These are phyloP conservation scores for Ammospiza nelsoni DNA, from an alignment of 2,113 vertebrate genomes.

Conservation along the genomic window DNA sequence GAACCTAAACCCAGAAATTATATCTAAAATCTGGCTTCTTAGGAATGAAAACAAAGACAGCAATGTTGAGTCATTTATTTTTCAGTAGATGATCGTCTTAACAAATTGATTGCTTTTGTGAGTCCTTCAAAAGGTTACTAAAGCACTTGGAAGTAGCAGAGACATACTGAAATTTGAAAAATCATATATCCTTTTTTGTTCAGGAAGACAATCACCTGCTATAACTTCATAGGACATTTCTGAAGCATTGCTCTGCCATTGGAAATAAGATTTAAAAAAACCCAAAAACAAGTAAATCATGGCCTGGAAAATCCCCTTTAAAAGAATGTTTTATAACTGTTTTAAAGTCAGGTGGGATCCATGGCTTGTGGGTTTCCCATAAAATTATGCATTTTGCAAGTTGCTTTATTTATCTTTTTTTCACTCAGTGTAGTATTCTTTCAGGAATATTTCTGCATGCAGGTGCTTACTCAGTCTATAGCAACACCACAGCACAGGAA, in stretches of 20 bases:
- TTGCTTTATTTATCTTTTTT: neutral
- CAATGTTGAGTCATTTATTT: conserved; percentile 12
- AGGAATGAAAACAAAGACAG: neutral
- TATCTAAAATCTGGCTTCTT: neutral
- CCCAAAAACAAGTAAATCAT: neutral
- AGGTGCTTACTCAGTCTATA: neutral
- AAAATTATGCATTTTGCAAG: neutral
- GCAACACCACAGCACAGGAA: neutral
- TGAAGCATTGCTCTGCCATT: neutral
- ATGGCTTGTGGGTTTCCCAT: neutral
- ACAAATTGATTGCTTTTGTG: neutral
- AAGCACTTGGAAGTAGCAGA: neutral
- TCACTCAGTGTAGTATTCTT: neutral
- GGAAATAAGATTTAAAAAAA: neutral
- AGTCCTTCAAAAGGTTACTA: neutral
- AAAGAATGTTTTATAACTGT: neutral
- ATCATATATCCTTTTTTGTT: neutral
- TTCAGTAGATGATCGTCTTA: neutral
- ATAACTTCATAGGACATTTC: neutral
- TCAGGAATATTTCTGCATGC: neutral
- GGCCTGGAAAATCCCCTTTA: neutral
- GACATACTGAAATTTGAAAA: neutral
- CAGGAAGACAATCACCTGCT: neutral
- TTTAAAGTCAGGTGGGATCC: neutral
- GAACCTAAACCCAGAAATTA: neutral